Conservation (phyloP, 2,113 vertebrate genomes). For the Eurypyga helias region DNA sequence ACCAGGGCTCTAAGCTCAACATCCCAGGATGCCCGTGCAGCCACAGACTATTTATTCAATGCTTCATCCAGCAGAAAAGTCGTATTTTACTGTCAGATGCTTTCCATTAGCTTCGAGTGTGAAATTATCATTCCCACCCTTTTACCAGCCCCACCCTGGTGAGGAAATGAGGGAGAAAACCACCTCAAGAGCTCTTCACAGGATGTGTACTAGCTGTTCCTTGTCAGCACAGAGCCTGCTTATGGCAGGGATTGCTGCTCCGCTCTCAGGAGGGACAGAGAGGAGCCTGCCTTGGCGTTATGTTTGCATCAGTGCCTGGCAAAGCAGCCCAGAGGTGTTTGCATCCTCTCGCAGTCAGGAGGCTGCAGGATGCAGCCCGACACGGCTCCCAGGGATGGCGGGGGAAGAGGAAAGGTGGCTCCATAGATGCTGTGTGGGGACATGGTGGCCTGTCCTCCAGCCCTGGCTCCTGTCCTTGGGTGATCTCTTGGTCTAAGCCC, state of each 20-base stretch:
- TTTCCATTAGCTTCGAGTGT: conserved; percentile 44
- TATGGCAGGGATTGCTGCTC: neutral
- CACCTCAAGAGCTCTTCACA: neutral
- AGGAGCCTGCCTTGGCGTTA: fast-evolving
- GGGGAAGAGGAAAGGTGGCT: neutral
- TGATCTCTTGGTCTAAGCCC: neutral
- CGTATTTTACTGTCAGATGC: conserved; percentile 44
- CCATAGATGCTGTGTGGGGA: fast-evolving
- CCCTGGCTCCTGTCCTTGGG: neutral
- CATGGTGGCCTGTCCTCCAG: neutral
- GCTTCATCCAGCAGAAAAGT: neutral
- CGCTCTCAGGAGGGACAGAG: neutral
- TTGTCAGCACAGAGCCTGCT: conserved; percentile 29
- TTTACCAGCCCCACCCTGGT: conserved; percentile 44
- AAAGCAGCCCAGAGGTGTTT: neutral
- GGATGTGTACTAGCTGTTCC: neutral
- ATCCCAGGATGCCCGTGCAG: neutral
- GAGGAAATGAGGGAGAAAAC: conserved; percentile 52
- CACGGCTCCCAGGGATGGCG: fast-evolving
- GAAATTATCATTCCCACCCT: conserved; percentile 53
- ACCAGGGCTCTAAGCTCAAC: neutral
- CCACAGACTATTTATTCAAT: conserved; percentile 9
- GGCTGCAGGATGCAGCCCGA: neutral
- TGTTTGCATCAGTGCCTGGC: neutral
- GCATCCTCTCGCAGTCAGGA: neutral